A percentile compares a stretch with the other conserved stretches of the same genome.
Conservation (phyloP, 92 coral and sea anemone genomes). For the Palythoa grandis region DNA sequence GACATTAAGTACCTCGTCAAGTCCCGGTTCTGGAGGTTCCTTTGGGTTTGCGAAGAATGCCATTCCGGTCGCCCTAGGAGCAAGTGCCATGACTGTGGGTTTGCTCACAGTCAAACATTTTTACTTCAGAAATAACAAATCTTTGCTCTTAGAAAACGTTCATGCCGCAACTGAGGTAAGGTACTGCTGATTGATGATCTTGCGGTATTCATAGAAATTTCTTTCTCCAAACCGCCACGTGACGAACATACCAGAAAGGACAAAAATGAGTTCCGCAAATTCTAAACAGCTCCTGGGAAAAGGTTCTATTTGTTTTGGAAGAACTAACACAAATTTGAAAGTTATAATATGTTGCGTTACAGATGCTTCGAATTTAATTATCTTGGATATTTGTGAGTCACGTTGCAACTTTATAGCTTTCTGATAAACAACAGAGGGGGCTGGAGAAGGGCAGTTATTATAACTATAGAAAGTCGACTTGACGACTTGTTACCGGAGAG, state of each 20-base stretch:
- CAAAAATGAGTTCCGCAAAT: neutral
- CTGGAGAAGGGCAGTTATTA: too few relatives aligned
- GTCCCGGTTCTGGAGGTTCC: slow-evolving; percentile 32
- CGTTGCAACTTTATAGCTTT: too few relatives aligned
- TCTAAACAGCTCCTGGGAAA: too few relatives aligned
- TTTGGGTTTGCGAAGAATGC: slow-evolving; percentile 53
- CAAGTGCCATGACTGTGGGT: slow-evolving; percentile 73
- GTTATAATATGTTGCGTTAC: neutral
- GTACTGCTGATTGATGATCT: neutral
- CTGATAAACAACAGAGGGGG: too few relatives aligned
- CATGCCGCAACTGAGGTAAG: slow-evolving; percentile 74
- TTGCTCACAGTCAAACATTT: slow-evolving; percentile 62
- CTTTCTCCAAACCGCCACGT: neutral
- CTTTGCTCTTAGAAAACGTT: slow-evolving; percentile 57
- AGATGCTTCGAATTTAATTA: too few relatives aligned
- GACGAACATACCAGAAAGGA: neutral
- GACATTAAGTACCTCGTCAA: slow-evolving; percentile 46
- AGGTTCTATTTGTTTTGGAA: too few relatives aligned
- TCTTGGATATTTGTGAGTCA: too few relatives aligned
- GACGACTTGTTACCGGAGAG: too few relatives aligned
- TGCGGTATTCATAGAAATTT: neutral
- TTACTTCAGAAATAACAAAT: slow-evolving; percentile 49
- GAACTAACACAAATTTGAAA: too few relatives aligned
- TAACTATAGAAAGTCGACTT: too few relatives aligned
- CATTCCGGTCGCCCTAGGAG: slow-evolving; percentile 87